These are phyloP conservation scores for Drosophila paracracens DNA, from an alignment of 2,888 invertebrate genomes.

Conservation along the genomic window DNA sequence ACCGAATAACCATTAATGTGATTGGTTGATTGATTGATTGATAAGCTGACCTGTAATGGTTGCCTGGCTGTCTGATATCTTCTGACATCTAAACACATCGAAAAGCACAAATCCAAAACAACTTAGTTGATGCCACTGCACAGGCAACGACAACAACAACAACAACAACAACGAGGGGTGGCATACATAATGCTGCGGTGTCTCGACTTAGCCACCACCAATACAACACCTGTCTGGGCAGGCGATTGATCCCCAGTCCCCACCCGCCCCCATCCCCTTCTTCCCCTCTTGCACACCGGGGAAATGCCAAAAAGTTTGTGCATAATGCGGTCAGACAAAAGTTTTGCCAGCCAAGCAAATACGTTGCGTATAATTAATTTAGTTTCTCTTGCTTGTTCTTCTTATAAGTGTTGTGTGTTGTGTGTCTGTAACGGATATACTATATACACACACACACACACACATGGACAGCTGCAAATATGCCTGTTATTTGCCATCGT, in stretches of 20 bases:
- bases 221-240: slow-evolving; percentile 25
- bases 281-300: background rate
- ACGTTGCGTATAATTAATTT: slow-evolving; percentile 61
- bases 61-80: background rate
- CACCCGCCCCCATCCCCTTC: background rate
- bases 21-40: slow-evolving; percentile 19
- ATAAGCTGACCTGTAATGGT: slow-evolving; percentile 13
- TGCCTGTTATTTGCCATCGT: slow-evolving; percentile 25
- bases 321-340: slow-evolving; percentile 61
- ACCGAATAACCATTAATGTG: background rate
- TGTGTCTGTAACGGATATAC: slow-evolving; percentile 4
- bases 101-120: slow-evolving; percentile 21
- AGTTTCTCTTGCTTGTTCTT: slow-evolving; percentile 39
- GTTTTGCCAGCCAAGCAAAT: slow-evolving; percentile 42
- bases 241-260: background rate
- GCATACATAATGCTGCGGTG: slow-evolving; percentile 18
- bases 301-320: slow-evolving; percentile 49
- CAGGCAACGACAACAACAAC: slow-evolving; percentile 9
- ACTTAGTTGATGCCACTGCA: slow-evolving; percentile 31
- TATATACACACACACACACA: slow-evolving; percentile 3
- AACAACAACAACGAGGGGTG: slow-evolving; percentile 1
- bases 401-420: background rate
- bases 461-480: slow-evolving; percentile 23
- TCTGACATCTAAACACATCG: slow-evolving; percentile 14
- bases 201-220: slow-evolving; percentile 1